phyloP scores from a whole-genome alignment of 2,113 vertebrate genomes.

The Brachypteracias leptosomus region DNA sequence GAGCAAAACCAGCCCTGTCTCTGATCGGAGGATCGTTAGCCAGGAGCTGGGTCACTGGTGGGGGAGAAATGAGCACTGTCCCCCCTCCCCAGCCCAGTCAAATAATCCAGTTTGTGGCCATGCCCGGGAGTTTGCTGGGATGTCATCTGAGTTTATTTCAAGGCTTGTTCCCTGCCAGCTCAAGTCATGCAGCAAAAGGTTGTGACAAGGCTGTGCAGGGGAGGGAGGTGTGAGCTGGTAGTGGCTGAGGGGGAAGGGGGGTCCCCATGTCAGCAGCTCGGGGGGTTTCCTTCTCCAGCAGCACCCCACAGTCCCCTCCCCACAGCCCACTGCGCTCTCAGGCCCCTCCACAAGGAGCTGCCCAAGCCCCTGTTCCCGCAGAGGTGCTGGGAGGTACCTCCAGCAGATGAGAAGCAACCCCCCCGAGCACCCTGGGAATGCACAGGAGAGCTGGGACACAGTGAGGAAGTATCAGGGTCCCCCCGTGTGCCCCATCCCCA shows the following conservation, averaged over 20 bases:
- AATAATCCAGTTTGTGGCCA: background rate
- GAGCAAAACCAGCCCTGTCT: background rate
- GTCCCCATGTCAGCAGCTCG: fast-evolving
- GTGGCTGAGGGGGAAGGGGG: background rate
- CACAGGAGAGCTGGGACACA: background rate
- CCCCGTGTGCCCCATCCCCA: background rate
- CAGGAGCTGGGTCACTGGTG: fast-evolving
- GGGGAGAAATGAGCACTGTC: background rate
- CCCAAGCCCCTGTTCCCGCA: background rate
- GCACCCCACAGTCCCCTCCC: background rate
- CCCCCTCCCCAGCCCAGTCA: background rate
- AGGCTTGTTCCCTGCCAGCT: slow-evolving; percentile 29
- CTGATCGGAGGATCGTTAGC: background rate
- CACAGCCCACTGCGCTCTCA: background rate
- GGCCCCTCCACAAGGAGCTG: background rate
- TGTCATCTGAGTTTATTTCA: slow-evolving; percentile 33
- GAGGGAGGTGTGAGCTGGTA: background rate
- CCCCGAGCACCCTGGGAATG: fast-evolving
- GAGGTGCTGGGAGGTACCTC: background rate
- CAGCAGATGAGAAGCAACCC: background rate
- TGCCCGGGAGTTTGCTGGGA: background rate
- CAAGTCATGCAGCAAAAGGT: slow-evolving; percentile 28
- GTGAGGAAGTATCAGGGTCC: background rate
- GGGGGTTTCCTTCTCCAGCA: background rate
- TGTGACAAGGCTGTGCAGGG: slow-evolving; percentile 3